phyloP scores from a whole-genome alignment of 2,113 vertebrate species.

The Pseudorectes ferrugineus region DNA sequence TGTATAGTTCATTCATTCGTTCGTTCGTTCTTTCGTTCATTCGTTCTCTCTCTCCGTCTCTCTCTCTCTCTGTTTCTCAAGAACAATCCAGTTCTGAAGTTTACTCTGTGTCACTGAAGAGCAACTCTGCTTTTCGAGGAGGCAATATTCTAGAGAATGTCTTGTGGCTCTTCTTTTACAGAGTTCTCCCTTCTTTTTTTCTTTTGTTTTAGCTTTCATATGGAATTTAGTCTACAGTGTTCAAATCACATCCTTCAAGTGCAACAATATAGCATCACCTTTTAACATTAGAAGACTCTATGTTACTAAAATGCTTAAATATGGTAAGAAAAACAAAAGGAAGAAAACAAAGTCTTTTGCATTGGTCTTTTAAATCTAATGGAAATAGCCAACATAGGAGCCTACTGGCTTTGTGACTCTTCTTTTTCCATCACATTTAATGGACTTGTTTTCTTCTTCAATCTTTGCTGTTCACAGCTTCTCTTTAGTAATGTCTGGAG shows the following conservation, averaged over 20 bases:
- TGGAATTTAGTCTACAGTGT: background rate
- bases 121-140: background rate
- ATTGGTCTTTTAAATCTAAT: background rate
- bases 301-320: background rate
- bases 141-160: background rate
- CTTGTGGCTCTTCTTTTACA: background rate
- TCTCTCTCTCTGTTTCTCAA: background rate
- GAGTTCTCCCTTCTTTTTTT: background rate
- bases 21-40: background rate
- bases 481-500: background rate
- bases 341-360: background rate
- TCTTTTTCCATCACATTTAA: background rate
- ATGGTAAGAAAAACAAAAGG: background rate
- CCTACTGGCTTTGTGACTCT: background rate
- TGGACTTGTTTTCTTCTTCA: background rate
- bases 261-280: background rate
- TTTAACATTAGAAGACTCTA: background rate
- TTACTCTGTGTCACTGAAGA: background rate
- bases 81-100: background rate
- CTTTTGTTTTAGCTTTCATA: background rate
- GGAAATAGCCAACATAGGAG: background rate
- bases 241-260: background rate
- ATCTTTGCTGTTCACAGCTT: background rate
- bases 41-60: fast-evolving
- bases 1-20: fast-evolving